Percentiles rank a stretch among this genome's conserved stretches.
Conservation (phyloP, 2,888 invertebrate species). For the Torymus tubicola region DNA sequence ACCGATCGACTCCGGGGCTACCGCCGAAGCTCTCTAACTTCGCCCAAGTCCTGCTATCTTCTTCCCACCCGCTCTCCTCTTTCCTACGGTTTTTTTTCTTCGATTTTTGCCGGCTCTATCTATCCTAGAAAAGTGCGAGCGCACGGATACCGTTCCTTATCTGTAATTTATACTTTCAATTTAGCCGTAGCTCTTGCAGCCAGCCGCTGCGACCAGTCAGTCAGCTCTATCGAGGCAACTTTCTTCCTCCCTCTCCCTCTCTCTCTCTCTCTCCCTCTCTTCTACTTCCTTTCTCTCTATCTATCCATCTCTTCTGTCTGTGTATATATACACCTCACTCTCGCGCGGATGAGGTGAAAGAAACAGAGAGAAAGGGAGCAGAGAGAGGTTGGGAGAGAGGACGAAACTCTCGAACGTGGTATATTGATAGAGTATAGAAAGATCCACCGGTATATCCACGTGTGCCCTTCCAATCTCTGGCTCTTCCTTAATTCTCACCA, state of each 20-base stretch:
- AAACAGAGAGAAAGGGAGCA: too few relatives aligned
- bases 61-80: conserved; percentile 16
- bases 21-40: neutral
- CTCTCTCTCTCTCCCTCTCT: conserved; percentile 9
- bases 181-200: conserved; percentile 62
- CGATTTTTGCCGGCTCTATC: conserved; percentile 23
- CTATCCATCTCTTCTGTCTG: neutral
- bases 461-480: conserved; percentile 17
- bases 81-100: conserved; percentile 10
- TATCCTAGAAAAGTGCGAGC: conserved; percentile 3
- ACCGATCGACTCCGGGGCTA: conserved; percentile 63
- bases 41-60: conserved; percentile 27
- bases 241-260: conserved; percentile 22
- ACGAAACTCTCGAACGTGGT: too few relatives aligned
- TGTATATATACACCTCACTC: neutral
- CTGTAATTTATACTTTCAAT: conserved; percentile 75
- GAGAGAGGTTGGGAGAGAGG: too few relatives aligned
- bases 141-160: conserved; percentile 65
- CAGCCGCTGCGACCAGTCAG: conserved; percentile 45
- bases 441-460: neutral
- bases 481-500: conserved; percentile 29
- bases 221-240: conserved; percentile 42
- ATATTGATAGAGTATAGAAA: neutral
- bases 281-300: conserved; percentile 2
- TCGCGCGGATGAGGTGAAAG: neutral